Conservation (phyloP, 2,797 vertebrate genomes). For the Microctenopoma steveboyesi region DNA sequence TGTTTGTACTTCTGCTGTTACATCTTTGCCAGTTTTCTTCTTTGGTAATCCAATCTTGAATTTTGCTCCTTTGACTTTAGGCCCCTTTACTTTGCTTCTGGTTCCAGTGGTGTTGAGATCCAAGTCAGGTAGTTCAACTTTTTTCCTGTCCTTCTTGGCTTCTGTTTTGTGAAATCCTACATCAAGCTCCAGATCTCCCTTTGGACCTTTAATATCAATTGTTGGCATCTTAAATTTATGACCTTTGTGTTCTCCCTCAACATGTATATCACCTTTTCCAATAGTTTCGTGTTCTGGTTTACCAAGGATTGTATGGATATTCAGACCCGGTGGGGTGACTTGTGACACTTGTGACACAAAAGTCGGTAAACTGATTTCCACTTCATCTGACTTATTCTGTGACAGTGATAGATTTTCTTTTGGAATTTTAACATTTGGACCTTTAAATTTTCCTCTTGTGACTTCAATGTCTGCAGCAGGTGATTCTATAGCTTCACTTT, state of each 20-base stretch:
- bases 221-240: constrained; percentile 71
- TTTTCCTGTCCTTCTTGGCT: constrained; percentile 63
- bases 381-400: constrained; percentile 40
- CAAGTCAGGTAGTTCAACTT: constrained; percentile 70
- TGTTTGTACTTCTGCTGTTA: constrained; percentile 49
- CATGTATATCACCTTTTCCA: constrained; percentile 38
- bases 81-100: constrained; percentile 68
- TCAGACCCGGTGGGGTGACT: constrained; percentile 61
- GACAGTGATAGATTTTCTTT: constrained; percentile 58
- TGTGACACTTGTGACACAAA: constrained; percentile 45
- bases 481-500: constrained; percentile 34
- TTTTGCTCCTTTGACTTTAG: constrained; percentile 79
- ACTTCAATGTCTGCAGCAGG: constrained; percentile 49
- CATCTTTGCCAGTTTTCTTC: constrained; percentile 67
- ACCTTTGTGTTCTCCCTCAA: constrained; percentile 52
- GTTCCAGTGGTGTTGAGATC: constrained; percentile 48
- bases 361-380: constrained; percentile 30
- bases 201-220: constrained; percentile 67
- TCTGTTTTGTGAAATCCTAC: constrained; percentile 66
- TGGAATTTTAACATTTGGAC: constrained; percentile 68
- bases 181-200: constrained; percentile 72
- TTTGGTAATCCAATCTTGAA: constrained; percentile 82
- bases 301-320: constrained; percentile 61
- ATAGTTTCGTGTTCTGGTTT: constrained; percentile 41
- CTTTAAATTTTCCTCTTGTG: constrained; percentile 56